Evolutionary conservation across 92 coral and sea anemone species (phyloP).

Genomic region (Bergia sp.): DNA sequence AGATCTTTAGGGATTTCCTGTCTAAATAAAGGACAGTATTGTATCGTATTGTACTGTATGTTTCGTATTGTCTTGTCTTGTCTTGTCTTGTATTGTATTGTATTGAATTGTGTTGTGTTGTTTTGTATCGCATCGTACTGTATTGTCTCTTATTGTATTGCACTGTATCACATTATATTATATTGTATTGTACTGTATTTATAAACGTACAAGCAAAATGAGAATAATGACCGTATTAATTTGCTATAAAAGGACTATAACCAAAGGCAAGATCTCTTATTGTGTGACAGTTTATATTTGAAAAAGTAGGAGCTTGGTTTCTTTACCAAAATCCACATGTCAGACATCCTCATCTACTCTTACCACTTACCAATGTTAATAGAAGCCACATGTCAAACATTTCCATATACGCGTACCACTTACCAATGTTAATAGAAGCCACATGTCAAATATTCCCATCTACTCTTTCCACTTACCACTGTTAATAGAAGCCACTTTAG

Average conservation of each 20-base stretch:
- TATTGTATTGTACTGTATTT: not conserved
- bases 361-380: conserved; percentile 82
- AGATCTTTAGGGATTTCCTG: no score
- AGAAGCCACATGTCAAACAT: conserved; percentile 46
- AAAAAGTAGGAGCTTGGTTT: no score
- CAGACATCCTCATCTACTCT: not conserved
- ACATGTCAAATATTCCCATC: not conserved
- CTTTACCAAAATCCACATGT: not conserved
- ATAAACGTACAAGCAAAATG: not conserved
- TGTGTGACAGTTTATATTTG: not conserved
- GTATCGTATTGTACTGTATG: not conserved
- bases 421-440: conserved; percentile 90
- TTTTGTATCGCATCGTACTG: not conserved
- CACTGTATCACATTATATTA: not conserved
- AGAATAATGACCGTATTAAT: not conserved
- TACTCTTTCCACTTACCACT: conserved; percentile 70
- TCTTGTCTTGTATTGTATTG: not conserved
- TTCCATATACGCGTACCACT: conserved; percentile 1
- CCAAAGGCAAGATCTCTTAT: not conserved
- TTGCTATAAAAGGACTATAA: not conserved
- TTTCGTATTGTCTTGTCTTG: not conserved
- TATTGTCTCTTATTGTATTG: not conserved
- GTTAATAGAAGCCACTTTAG: conserved; percentile 87
- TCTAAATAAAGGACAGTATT: no score
- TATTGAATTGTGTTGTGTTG: not conserved